Percentiles rank a stretch among this genome's conserved stretches.
Conservation (phyloP, 1,140 invertebrate species). For the Adoxophyes honmai region DNA sequence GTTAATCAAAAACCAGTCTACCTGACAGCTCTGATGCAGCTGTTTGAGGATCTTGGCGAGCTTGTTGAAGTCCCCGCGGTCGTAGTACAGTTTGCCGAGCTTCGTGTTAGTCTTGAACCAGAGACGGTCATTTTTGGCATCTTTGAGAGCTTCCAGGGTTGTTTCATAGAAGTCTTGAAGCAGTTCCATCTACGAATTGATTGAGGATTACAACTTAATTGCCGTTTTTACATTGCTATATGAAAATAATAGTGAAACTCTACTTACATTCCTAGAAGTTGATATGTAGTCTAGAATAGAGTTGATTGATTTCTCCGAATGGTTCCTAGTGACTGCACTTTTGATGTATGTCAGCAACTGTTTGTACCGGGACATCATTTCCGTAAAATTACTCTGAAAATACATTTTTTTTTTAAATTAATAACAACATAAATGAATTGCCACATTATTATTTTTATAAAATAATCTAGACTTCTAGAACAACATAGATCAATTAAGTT, state of each 20-base stretch:
- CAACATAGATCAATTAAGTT: too few species aligned
- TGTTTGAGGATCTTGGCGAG: conserved; percentile 98
- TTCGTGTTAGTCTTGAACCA: conserved; percentile 99
- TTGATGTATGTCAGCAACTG: conserved; percentile 98
- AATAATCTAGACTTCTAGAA: too few species aligned
- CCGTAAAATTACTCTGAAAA: conserved; percentile 92
- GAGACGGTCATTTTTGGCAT: conserved; percentile 98
- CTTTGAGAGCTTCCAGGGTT: conserved; percentile 97
- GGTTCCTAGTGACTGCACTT: conserved; percentile 98
- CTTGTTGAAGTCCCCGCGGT: conserved; percentile 96
- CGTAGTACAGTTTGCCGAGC: conserved; percentile 98
- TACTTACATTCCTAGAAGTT: conserved; percentile 96
- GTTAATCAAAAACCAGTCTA: too few species aligned
- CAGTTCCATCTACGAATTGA: conserved; percentile 92
- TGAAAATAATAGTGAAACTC: conserved; percentile 16
- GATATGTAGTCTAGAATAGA: conserved; percentile 99
- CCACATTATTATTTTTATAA: too few species aligned
- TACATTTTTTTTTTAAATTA: too few species aligned
- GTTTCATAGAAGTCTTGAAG: conserved; percentile 99
- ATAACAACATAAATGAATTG: too few species aligned
- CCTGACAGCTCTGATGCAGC: conserved; percentile 97
- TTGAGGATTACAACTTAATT: neutral
- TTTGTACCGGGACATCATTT: conserved; percentile 99
- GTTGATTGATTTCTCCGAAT: conserved; percentile 99
- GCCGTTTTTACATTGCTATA: neutral